Evolutionary conservation across 1,140 invertebrate species (phyloP).

Genomic region (Mizuhopecten yessoensis): DNA sequence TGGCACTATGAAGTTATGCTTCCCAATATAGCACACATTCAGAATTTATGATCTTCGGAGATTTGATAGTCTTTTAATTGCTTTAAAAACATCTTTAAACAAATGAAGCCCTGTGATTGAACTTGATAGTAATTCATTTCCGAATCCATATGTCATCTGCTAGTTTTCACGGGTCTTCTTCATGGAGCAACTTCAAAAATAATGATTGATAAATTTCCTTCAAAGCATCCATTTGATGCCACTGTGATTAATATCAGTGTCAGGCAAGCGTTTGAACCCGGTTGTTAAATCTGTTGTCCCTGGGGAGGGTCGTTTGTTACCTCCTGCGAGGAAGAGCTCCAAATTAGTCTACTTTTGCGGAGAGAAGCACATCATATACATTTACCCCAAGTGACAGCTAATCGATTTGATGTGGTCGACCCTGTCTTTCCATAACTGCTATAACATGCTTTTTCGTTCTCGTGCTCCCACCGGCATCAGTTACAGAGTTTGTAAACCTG

Average conservation of each 20-base stretch:
- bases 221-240: not conserved
- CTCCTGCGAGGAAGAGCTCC: not conserved
- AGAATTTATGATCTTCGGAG: too few species aligned
- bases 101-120: too few species aligned
- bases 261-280: not conserved
- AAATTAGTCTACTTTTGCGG: conserved; percentile 12
- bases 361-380: not conserved
- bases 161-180: not conserved
- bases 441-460: not conserved
- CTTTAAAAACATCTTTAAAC: too few species aligned
- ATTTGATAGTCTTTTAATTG: too few species aligned
- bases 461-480: not conserved
- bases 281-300: not conserved
- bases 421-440: not conserved
- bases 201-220: not conserved
- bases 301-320: not conserved
- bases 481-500: not conserved
- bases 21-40: too few species aligned
- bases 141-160: too few species aligned
- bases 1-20: too few species aligned
- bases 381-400: not conserved
- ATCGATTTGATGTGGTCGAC: not conserved
- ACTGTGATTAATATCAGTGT: not conserved
- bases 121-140: too few species aligned
- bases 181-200: too few species aligned